These are phyloP conservation scores for Watsonalla binaria DNA, from an alignment of 2,888 invertebrate species.

Conservation along the genomic window DNA sequence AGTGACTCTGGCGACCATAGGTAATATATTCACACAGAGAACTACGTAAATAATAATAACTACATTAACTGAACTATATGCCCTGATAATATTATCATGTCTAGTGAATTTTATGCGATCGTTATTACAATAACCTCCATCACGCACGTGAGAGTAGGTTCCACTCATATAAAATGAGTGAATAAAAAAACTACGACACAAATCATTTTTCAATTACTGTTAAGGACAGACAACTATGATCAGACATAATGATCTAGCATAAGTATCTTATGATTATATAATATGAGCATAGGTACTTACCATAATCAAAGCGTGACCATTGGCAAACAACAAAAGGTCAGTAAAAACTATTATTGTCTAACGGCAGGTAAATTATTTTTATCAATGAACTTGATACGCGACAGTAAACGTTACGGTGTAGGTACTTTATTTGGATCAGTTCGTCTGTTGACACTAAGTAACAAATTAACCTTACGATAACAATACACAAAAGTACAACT, in stretches of 20 bases:
- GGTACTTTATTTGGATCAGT: constrained; percentile 31
- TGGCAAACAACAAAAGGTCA: constrained; percentile 54
- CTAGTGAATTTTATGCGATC: neutral
- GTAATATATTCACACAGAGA: no score
- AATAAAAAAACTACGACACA: neutral
- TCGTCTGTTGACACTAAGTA: constrained; percentile 9
- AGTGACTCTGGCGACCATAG: no score
- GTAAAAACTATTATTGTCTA: constrained; percentile 37
- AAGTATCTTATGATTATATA: neutral
- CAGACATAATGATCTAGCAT: neutral
- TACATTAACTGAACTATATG: no score
- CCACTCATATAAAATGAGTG: neutral
- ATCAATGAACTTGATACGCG: constrained; percentile 68
- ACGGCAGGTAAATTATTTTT: constrained; percentile 48
- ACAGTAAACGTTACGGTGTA: constrained; percentile 46
- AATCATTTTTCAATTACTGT: neutral
- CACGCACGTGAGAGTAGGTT: neutral
- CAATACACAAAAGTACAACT: neutral
- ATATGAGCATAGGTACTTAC: neutral
- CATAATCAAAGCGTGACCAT: constrained; percentile 2
- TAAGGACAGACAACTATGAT: neutral
- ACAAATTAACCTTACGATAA: constrained; percentile 30
- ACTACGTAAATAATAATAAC: no score
- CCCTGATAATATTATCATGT: no score
- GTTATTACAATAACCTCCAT: neutral